These are phyloP conservation scores for Phyllostomus discolor DNA, from an alignment of 2,113 vertebrate species.

Conservation along the genomic window DNA sequence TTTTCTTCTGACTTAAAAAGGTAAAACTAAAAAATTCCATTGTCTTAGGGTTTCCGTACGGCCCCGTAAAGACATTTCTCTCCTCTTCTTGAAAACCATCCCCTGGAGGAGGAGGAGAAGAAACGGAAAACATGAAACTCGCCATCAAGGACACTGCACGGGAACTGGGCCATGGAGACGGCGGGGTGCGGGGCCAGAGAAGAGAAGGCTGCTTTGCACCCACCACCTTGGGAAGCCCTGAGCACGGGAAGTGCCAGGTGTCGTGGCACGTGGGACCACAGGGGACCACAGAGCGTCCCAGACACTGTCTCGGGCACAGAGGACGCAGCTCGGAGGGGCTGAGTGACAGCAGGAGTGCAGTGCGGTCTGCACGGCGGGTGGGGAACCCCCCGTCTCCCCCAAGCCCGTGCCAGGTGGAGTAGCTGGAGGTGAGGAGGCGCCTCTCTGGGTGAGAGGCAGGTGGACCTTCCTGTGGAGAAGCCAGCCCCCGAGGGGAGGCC, in stretches of 20 bases:
- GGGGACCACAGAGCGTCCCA: background rate
- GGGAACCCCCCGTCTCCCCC: background rate
- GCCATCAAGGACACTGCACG: background rate
- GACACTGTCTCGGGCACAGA: background rate
- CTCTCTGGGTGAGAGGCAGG: background rate
- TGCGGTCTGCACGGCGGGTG: background rate
- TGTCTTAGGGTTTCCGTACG: background rate
- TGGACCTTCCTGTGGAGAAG: background rate
- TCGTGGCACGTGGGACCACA: rapidly evolving
- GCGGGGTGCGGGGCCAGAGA: too few relatives aligned
- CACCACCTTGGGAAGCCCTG: background rate
- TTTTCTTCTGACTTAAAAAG: background rate
- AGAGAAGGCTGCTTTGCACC: background rate
- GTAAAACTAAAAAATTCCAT: background rate
- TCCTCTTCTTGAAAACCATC: background rate
- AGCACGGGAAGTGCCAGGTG: rapidly evolving
- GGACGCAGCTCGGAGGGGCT: background rate
- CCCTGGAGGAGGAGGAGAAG: background rate
- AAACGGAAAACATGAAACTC: background rate
- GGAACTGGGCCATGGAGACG: background rate
- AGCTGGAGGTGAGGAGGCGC: background rate
- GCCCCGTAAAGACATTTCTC: background rate
- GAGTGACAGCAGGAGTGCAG: rapidly evolving
- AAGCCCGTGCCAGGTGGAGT: background rate
- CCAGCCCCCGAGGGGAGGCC: background rate